Evolutionary conservation across 2,888 invertebrate genomes (phyloP), one percentile per base, ranked within the genome.

Genomic region (Stictocephala bisonia): DNA sequence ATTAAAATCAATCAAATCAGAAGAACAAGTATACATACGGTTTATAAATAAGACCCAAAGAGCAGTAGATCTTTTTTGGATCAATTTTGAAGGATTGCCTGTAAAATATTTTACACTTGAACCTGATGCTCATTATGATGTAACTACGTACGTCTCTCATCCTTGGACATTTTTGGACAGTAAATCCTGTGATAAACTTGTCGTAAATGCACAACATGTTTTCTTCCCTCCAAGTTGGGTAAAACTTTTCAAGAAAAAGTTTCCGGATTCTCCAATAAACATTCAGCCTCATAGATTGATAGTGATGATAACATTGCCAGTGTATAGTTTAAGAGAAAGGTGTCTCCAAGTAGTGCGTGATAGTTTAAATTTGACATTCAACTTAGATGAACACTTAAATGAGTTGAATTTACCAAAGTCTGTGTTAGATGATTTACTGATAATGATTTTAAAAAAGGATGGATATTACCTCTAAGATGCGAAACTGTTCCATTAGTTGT

Each of bases 91-190:
- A 2, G 76, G 74, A 9, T 67, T 60, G 11, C 73, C 73, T 44
- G 48, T 35, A 7, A 44, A 56, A 0, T 78, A 77, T 51, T 24
- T 66, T 31, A 68, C 70, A 9, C 69, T 78, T n/a, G 20, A 40
- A 20, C 75, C 76, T 6, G 53, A 50, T 1, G 35, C 71, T 22
- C 75, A 70, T 56, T 22, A 76, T 11, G 76, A 77, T 53, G 74
- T 78, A 0, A 75, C 76, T 29, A 78, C 78, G 3, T 78, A 70
- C 71, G 73, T 71, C 29, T 68, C 74, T 9, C 78, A 78, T 58
- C 51, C 74, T 20, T 78, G 78, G 78, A 67, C 76, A 11, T 78
- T 78, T 58, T 71, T 73, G 50, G 64, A 77, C 18, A 35, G 41
- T 11, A 18, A 27, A 13, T 76, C 51, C n/a, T 74, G 77, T 31